phyloP scores from a whole-genome alignment of 2,888 invertebrate genomes.

The Cryptops parisi region DNA sequence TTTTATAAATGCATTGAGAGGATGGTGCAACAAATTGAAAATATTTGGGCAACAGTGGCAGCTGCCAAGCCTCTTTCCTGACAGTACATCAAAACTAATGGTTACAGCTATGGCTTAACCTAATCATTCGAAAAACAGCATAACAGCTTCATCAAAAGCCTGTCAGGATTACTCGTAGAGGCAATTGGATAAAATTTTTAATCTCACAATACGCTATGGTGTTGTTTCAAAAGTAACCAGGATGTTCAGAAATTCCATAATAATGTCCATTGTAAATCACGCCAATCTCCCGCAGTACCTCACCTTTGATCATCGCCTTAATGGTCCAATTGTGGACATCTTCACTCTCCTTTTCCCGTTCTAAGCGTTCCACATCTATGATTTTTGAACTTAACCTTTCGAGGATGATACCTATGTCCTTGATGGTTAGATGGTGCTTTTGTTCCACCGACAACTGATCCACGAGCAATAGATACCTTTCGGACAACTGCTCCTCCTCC shows the following conservation, averaged over 20 bases:
- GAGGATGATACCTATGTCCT: conserved; percentile 87
- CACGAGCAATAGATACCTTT: conserved; percentile 81
- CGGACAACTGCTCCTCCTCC: conserved; percentile 58
- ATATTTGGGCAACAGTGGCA: neutral
- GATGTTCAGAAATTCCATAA: conserved; percentile 88
- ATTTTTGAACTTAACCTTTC: conserved; percentile 86
- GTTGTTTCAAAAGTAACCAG: conserved; percentile 46
- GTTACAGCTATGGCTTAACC: neutral
- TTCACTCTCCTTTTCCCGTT: conserved; percentile 80
- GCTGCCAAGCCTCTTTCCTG: neutral
- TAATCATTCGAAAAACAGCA: neutral
- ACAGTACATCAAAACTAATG: neutral
- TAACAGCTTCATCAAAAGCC: too few relatives aligned
- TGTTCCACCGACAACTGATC: conserved; percentile 86
- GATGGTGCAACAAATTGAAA: neutral
- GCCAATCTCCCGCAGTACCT: conserved; percentile 76
- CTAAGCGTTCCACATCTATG: conserved; percentile 79
- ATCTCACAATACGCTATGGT: neutral
- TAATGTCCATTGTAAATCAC: conserved; percentile 91
- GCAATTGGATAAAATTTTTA: neutral
- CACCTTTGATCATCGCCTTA: conserved; percentile 84
- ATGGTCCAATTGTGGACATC: conserved; percentile 95
- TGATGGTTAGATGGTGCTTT: conserved; percentile 80
- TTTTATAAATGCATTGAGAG: conserved; percentile 1
- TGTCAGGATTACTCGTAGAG: neutral